Evolutionary conservation across 2,888 invertebrate species (phyloP).

Genomic region (Drepanosiphum platanoidis): DNA sequence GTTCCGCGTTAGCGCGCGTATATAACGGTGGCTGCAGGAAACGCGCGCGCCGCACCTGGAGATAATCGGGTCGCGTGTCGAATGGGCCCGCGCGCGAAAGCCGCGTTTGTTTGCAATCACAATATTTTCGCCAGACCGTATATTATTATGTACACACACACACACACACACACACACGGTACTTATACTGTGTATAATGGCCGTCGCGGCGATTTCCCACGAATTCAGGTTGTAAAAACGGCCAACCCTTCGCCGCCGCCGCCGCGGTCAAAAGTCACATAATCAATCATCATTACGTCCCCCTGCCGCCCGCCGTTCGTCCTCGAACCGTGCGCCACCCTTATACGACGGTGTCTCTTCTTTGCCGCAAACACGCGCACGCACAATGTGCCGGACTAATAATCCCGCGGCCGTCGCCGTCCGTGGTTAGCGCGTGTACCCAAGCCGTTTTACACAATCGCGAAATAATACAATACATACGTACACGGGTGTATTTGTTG

Average conservation of each 20-base stretch:
- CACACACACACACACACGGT: too few species aligned
- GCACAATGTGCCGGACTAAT: background rate
- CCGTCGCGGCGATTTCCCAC: slow-evolving; percentile 49
- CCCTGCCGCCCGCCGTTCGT: background rate
- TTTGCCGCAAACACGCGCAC: background rate
- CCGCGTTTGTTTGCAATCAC: slow-evolving; percentile 43
- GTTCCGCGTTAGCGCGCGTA: background rate
- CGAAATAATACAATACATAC: background rate
- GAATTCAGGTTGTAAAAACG: slow-evolving; percentile 50
- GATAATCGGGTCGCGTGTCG: slow-evolving; percentile 62
- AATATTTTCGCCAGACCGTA: slow-evolving; percentile 55
- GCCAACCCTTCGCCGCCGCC: slow-evolving; percentile 11
- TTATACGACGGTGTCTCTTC: background rate
- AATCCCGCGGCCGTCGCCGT: slow-evolving; percentile 4
- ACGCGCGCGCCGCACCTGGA: slow-evolving; percentile 50
- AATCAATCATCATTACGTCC: slow-evolving; percentile 60
- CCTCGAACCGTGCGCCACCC: background rate
- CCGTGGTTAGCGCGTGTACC: slow-evolving; percentile 15
- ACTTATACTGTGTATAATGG: slow-evolving; percentile 37
- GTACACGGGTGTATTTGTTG: background rate
- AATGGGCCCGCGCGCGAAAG: slow-evolving; percentile 25
- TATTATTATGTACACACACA: too few species aligned
- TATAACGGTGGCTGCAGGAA: background rate
- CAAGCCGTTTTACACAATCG: slow-evolving; percentile 47
- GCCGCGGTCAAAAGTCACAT: slow-evolving; percentile 56